Conservation (phyloP, 2,113 vertebrate genomes). For the Pardalotus punctatus region DNA sequence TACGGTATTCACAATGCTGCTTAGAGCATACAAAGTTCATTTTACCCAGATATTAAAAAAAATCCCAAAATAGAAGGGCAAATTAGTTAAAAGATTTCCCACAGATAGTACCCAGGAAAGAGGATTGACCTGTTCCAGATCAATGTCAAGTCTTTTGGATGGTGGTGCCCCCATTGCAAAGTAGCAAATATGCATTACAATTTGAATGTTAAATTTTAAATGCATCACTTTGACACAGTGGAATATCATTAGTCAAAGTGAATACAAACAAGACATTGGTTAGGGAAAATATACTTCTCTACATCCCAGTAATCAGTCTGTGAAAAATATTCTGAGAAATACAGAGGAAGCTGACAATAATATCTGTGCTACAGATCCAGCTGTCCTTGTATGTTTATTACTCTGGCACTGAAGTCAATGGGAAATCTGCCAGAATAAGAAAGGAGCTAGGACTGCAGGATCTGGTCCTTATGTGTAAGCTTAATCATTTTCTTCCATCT, state of each 20-base stretch:
- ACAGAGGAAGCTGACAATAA: conserved; percentile 25
- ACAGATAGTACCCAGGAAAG: not conserved
- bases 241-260: not conserved
- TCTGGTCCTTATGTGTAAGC: conserved; percentile 12
- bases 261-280: conserved; percentile 6
- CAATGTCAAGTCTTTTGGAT: not conserved
- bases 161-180: not conserved
- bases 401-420: conserved; percentile 25
- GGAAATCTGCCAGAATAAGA: conserved; percentile 12
- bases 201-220: not conserved
- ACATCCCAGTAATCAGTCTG: not conserved
- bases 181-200: not conserved
- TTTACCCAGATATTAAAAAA: not conserved
- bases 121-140: not conserved
- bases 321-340: conserved; percentile 34
- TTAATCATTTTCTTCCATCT: conserved; percentile 44
- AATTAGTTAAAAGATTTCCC: not conserved
- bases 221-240: not conserved
- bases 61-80: not conserved
- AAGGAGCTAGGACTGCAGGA: not conserved
- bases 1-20: not conserved
- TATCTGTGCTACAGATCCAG: conserved; percentile 39
- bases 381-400: conserved; percentile 22
- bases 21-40: not conserved
- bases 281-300: conserved; percentile 10